These are phyloP conservation scores for Eueremaeus valkanovi DNA, from an alignment of 2,888 invertebrate species.

Conservation along the genomic window DNA sequence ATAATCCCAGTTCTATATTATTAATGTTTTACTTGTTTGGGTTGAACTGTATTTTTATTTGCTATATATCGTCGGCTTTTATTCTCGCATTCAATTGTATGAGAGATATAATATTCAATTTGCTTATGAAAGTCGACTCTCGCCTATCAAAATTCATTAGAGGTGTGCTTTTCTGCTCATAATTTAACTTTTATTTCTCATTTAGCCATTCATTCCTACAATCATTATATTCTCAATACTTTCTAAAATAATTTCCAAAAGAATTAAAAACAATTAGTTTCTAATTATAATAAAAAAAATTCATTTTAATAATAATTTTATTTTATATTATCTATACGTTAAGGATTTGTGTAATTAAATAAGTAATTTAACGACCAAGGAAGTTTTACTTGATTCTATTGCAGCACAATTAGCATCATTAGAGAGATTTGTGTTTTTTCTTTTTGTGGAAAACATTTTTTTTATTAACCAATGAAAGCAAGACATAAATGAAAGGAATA, in stretches of 20 bases:
- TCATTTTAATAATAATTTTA: not conserved
- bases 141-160: not conserved
- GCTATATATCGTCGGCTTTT: not conserved
- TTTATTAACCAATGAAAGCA: not conserved
- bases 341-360: too few relatives aligned
- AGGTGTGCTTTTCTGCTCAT: slow-evolving; percentile 23
- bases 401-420: too few relatives aligned
- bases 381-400: too few relatives aligned
- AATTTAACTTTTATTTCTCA: not conserved
- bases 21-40: slow-evolving; percentile 3
- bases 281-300: not conserved
- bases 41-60: not conserved
- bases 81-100: not conserved
- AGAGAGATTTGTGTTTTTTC: too few relatives aligned
- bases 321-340: too few relatives aligned
- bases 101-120: not conserved
- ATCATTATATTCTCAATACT: not conserved
- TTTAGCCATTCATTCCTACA: not conserved
- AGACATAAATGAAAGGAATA: too few relatives aligned
- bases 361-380: too few relatives aligned
- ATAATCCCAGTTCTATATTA: not conserved
- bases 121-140: not conserved
- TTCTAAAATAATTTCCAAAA: too few relatives aligned
- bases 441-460: too few relatives aligned
- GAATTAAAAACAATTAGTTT: not conserved